Conservation (phyloP, 2,113 vertebrate genomes). For the Bos taurus region DNA sequence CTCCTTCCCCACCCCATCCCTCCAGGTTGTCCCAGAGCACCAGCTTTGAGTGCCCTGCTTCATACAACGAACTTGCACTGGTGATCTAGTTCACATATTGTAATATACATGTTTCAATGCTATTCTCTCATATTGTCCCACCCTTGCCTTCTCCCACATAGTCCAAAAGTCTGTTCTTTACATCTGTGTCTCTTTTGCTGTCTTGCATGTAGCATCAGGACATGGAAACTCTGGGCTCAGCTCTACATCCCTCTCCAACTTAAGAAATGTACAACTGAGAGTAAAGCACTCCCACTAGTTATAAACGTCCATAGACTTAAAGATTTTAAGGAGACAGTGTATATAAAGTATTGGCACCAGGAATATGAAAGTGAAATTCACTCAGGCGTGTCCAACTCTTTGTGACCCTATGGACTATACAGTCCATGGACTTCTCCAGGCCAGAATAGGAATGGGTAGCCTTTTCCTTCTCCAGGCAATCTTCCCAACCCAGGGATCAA, state of each 20-base stretch:
- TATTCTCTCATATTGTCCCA: neutral
- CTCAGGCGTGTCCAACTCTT: neutral
- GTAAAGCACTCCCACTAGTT: neutral
- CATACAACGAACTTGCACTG: neutral
- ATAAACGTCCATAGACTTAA: neutral
- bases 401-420: neutral
- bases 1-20: neutral
- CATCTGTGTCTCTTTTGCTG: neutral
- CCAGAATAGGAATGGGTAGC: neutral
- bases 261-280: neutral
- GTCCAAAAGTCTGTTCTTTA: neutral
- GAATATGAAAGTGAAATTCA: neutral
- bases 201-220: neutral
- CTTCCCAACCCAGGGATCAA: neutral
- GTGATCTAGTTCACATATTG: neutral
- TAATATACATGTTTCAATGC: neutral
- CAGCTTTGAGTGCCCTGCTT: neutral
- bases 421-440: neutral
- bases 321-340: neutral
- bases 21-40: neutral
- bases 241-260: neutral
- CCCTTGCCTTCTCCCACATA: neutral
- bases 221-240: neutral
- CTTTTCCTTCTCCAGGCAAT: neutral
- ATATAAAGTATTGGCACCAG: neutral